A percentile compares a stretch with the other conserved stretches of the same genome.
phyloP scores from a whole-genome alignment of 23 tunicate species.

The Aplidium turbinatum region DNA sequence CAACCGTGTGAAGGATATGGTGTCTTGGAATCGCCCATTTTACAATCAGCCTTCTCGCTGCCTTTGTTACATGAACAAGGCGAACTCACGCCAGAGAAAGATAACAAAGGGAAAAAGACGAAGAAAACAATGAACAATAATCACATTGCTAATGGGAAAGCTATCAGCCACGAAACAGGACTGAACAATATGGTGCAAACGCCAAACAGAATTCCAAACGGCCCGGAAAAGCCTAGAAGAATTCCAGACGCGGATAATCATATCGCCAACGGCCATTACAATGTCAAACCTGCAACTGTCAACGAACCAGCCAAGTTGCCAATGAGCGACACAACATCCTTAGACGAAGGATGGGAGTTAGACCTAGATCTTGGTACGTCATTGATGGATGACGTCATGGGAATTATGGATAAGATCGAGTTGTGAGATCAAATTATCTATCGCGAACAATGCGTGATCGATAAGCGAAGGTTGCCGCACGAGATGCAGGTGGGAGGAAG shows the following conservation, averaged over 20 bases:
- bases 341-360: conserved; percentile 58
- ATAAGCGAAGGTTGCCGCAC: too few species aligned
- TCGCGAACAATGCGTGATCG: too few species aligned
- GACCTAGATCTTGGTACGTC: conserved; percentile 78
- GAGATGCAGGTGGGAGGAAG: too few species aligned
- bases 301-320: not conserved
- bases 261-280: too few species aligned
- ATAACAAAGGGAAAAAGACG: conserved; percentile 6
- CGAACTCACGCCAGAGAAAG: conserved; percentile 2
- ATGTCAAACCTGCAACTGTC: too few species aligned
- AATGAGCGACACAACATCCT: conserved; percentile 37
- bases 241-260: too few species aligned
- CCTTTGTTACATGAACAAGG: conserved; percentile 44
- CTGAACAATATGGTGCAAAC: conserved; percentile 22
- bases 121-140: conserved; percentile 30
- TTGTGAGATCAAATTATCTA: not conserved
- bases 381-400: conserved; percentile 82
- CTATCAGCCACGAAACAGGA: conserved; percentile 55
- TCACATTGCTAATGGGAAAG: conserved; percentile 30
- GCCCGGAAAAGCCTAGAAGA: conserved; percentile 68
- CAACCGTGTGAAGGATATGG: conserved; percentile 59
- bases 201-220: conserved; percentile 32
- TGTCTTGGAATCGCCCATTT: conserved; percentile 39
- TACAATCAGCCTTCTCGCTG: conserved; percentile 69
- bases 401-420: conserved; percentile 46